Evolutionary conservation across 1,140 invertebrate species (phyloP).

Genomic region (Oedothorax gibbosus): DNA sequence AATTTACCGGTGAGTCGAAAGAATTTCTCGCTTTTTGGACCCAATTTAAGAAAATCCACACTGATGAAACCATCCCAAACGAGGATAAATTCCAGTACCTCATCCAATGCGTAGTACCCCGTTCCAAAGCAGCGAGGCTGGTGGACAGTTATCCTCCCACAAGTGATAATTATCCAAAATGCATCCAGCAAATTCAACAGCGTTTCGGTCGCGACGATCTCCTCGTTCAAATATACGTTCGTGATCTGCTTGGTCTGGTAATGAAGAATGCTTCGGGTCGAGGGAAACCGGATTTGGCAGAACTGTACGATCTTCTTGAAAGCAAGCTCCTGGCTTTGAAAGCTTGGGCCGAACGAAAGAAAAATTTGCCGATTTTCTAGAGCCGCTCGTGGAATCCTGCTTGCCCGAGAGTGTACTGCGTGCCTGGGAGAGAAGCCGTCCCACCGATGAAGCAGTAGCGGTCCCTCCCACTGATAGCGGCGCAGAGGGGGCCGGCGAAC

Average conservation of each 20-base stretch:
- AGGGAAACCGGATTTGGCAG: background rate
- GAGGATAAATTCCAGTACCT: conserved; percentile 1
- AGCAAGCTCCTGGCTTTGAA: background rate
- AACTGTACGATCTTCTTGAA: background rate
- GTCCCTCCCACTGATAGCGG: too few relatives aligned
- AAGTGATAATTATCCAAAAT: background rate
- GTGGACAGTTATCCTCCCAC: background rate
- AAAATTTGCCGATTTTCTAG: background rate
- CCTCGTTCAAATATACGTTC: background rate
- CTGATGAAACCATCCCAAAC: background rate
- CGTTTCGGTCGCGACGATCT: background rate
- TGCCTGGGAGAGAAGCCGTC: too few relatives aligned
- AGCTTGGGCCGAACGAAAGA: background rate
- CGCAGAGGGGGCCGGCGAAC: too few relatives aligned
- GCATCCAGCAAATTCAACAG: background rate
- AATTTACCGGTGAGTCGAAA: too few relatives aligned
- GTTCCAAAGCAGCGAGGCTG: background rate
- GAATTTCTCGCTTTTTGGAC: too few relatives aligned
- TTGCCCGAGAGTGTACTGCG: background rate
- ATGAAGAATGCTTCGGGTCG: background rate
- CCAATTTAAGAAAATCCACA: too few relatives aligned
- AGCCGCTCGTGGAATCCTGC: background rate
- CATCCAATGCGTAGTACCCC: background rate
- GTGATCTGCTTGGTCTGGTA: background rate
- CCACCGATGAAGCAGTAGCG: too few relatives aligned